phyloP scores from a whole-genome alignment of 2,888 invertebrate species.

The Cryptocephalus moraei region DNA sequence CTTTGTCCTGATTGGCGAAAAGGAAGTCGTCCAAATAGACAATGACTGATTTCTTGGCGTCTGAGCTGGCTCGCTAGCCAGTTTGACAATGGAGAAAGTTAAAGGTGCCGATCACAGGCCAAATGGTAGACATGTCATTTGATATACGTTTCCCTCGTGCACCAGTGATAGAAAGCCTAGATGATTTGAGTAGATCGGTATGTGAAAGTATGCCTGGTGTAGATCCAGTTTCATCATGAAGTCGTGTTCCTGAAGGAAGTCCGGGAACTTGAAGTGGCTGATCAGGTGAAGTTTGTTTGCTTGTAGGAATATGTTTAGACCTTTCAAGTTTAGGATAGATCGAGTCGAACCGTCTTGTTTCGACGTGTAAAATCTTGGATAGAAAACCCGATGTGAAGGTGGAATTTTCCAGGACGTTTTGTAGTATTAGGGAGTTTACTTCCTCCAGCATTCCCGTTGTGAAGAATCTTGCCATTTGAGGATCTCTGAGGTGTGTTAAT shows the following conservation, averaged over 20 bases:
- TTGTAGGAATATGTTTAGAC: too few species aligned
- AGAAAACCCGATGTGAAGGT: too few species aligned
- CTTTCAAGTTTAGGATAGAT: slow-evolving; percentile 11
- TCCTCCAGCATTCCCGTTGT: too few species aligned
- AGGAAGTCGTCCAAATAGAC: too few species aligned
- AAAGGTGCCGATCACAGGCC: slow-evolving; percentile 11
- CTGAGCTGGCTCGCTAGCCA: slow-evolving; percentile 8
- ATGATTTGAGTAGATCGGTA: slow-evolving; percentile 8
- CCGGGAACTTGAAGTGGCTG: slow-evolving; percentile 5
- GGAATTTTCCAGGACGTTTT: too few species aligned
- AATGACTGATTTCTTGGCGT: slow-evolving; percentile 7
- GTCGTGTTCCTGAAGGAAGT: slow-evolving; percentile 6
- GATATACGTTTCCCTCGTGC: slow-evolving; percentile 4
- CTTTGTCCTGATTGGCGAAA: too few species aligned
- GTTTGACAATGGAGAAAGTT: slow-evolving; percentile 8
- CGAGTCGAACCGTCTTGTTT: slow-evolving; percentile 7
- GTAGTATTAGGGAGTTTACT: too few species aligned
- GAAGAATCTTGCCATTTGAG: too few species aligned
- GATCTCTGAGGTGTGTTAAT: too few species aligned
- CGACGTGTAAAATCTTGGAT: too few species aligned
- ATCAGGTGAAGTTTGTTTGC: too few species aligned
- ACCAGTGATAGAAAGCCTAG: slow-evolving; percentile 9
- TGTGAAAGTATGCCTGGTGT: slow-evolving; percentile 6
- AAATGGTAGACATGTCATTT: slow-evolving; percentile 14
- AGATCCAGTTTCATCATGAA: slow-evolving; percentile 8